These are phyloP conservation scores for Noctua pronuba DNA, from an alignment of 2,888 invertebrate species.

Conservation along the genomic window DNA sequence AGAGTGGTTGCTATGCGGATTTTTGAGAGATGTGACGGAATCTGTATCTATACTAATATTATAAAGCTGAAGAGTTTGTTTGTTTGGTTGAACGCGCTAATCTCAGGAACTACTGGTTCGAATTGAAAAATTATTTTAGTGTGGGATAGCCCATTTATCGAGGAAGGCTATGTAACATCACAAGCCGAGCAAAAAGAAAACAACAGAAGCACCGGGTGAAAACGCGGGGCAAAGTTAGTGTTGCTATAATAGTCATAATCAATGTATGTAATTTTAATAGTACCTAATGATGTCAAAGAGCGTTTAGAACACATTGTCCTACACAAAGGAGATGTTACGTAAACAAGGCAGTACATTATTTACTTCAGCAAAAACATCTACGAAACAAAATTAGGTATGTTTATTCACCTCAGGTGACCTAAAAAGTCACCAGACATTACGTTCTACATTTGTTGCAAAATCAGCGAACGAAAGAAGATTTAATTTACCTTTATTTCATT, in stretches of 20 bases:
- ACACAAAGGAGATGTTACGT: neutral
- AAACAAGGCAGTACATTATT: constrained; percentile 2
- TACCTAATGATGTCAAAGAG: neutral
- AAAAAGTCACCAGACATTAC: constrained; percentile 5
- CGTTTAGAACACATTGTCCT: neutral
- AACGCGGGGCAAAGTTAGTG: too few relatives aligned
- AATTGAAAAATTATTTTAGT: too few relatives aligned
- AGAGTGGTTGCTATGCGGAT: constrained; percentile 15
- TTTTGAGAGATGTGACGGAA: neutral
- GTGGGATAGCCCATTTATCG: too few relatives aligned
- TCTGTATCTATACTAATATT: too few relatives aligned
- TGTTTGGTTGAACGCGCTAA: too few relatives aligned
- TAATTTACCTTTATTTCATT: constrained; percentile 3
- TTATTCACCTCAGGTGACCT: constrained; percentile 9
- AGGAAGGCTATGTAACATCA: too few relatives aligned
- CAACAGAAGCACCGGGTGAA: too few relatives aligned
- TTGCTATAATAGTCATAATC: neutral
- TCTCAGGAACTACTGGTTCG: too few relatives aligned
- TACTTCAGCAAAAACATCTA: neutral
- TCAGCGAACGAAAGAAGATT: neutral
- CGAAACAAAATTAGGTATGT: neutral
- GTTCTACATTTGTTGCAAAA: constrained; percentile 24
- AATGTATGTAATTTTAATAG: too few relatives aligned
- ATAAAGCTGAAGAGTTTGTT: too few relatives aligned
- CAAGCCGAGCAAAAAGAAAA: too few relatives aligned